Base-by-base conservation (phyloP, 2,797 vertebrate species). In the Chromis chromis region DNA sequence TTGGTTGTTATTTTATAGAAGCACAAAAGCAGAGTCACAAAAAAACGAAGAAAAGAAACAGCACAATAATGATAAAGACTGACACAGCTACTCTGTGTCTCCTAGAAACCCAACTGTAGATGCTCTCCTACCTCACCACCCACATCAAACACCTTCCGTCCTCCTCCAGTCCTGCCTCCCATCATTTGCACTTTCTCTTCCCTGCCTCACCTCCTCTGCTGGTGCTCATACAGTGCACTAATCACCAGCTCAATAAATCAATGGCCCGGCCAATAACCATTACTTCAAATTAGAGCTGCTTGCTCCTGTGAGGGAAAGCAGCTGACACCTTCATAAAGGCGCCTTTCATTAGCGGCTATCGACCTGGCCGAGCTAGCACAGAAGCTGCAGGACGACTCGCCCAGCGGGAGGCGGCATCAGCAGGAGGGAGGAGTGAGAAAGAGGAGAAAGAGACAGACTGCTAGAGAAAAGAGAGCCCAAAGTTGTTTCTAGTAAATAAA, bases 261-360 rank as follows among this genome's bases (percentile, higher is more conserved):
- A 85, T 89, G 49, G 69, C 70, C 42, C 12, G 19, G 83, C 90
- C 90, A 81, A 87, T 91, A 89, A 85, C 83, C 89, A 76, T 94
- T 91, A 91, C 86, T 90, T 85, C 59, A 89, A 88, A 93, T 92
- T 88, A 92, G 86, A 87, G 86, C 70, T 44, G 72, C 82, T 48
- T 3, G 67, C 65, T 81, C 53, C 65, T 65, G 79, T 71, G 76
- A 86, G 81, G 78, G 72, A 86, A 91, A 91, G 90, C 87, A 87
- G 89, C 90, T 88, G 91, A 94, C 87, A 75, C 90, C 83, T 92
- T 92, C 91, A 91, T 93, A 91, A 93, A 91, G 84, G 86, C 62
- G 5, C 81, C 86, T 78, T 90, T 94, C 92, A 93, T 94, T 93
- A 91, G 86, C 13, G 44, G 54, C 81, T 86, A 93, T 94, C 82